Conservation (phyloP, 2,888 invertebrate genomes). For the Lottia scabra region DNA sequence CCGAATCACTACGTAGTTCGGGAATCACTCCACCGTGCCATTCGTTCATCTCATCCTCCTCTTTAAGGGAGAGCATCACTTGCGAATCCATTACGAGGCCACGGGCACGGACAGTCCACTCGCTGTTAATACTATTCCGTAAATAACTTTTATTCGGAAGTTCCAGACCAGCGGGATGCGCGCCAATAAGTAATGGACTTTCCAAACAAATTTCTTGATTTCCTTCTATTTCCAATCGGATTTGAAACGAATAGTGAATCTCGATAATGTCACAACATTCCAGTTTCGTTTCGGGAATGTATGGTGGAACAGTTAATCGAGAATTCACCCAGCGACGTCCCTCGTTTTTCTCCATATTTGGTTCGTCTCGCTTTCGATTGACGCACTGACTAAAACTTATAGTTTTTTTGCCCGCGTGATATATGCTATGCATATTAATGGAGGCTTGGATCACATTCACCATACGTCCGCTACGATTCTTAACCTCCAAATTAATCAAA, state of each 20-base stretch:
- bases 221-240: slow-evolving; percentile 61
- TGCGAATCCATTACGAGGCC: slow-evolving; percentile 18
- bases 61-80: slow-evolving; percentile 11
- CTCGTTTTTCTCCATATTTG: slow-evolving; percentile 60
- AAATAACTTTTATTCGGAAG: slow-evolving; percentile 33
- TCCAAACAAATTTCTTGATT: slow-evolving; percentile 55
- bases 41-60: slow-evolving; percentile 5
- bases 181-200: slow-evolving; percentile 62
- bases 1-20: slow-evolving; percentile 43
- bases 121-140: slow-evolving; percentile 39
- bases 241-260: slow-evolving; percentile 62
- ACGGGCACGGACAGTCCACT: slow-evolving; percentile 47
- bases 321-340: slow-evolving; percentile 65
- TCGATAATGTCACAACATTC: slow-evolving; percentile 68
- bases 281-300: slow-evolving; percentile 65
- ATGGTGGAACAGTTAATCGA: slow-evolving; percentile 63
- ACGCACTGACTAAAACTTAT: slow-evolving; percentile 59
- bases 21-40: slow-evolving; percentile 43
- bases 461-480: slow-evolving; percentile 56
- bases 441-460: slow-evolving; percentile 59
- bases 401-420: slow-evolving; percentile 57
- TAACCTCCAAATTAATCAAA: slow-evolving; percentile 62
- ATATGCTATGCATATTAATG: slow-evolving; percentile 62
- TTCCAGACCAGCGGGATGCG: slow-evolving; percentile 48
- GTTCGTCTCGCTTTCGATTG: slow-evolving; percentile 65